phyloP scores from a whole-genome alignment of 2,113 vertebrate genomes.

The Megaleporinus macrocephalus region DNA sequence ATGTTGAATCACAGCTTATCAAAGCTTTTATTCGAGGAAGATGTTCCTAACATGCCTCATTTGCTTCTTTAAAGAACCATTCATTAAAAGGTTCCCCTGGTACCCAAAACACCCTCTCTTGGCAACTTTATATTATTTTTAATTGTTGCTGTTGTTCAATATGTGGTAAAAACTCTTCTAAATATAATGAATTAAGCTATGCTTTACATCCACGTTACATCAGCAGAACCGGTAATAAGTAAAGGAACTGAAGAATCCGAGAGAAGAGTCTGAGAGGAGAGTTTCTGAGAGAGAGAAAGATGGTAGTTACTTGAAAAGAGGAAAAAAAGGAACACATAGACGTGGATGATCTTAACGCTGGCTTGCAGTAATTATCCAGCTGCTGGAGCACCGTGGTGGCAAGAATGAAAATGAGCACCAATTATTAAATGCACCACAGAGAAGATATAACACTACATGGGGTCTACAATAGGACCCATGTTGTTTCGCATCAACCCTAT shows the following conservation, averaged over 20 bases:
- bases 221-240: background rate
- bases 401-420: constrained; percentile 55
- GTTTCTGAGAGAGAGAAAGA: constrained; percentile 12
- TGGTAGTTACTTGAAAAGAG: background rate
- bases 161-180: too few species aligned
- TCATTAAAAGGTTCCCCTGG: too few species aligned
- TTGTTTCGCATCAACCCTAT: constrained; percentile 44
- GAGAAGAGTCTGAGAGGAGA: constrained; percentile 8
- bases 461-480: constrained; percentile 45
- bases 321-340: background rate
- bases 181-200: too few species aligned
- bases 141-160: too few species aligned
- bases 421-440: constrained; percentile 60
- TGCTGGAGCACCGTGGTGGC: constrained; percentile 53
- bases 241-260: background rate
- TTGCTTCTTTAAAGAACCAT: too few species aligned
- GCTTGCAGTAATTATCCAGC: constrained; percentile 60
- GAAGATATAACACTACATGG: constrained; percentile 52
- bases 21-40: too few species aligned
- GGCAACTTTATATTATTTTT: too few species aligned
- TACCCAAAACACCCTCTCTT: too few species aligned
- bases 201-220: too few species aligned
- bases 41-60: too few species aligned
- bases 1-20: too few species aligned
- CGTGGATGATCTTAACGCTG: constrained; percentile 49